Conservation (phyloP, 1,140 invertebrate genomes). For the Drosophila ogumai region DNA sequence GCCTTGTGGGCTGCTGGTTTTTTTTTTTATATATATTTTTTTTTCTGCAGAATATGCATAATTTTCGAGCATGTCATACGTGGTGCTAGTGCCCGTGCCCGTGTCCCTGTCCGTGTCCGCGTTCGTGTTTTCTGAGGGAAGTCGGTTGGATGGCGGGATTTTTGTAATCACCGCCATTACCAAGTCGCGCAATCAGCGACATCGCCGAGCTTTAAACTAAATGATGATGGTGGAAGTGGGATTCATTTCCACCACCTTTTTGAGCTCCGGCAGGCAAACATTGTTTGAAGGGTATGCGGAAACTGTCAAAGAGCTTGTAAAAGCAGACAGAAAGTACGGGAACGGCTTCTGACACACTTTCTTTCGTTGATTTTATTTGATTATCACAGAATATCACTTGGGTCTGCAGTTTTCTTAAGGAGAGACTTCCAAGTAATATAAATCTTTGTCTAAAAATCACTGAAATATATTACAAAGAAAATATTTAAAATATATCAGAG, state of each 20-base stretch:
- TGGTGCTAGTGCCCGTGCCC: slow-evolving; percentile 44
- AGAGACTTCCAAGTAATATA: neutral
- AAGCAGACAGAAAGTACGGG: neutral
- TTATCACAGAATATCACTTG: slow-evolving; percentile 12
- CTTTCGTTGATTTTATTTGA: slow-evolving; percentile 18
- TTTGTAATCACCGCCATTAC: slow-evolving; percentile 81
- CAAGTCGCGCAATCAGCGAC: slow-evolving; percentile 78
- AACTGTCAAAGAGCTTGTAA: slow-evolving; percentile 28
- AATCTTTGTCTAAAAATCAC: neutral
- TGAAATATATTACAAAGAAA: neutral
- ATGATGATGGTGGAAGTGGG: slow-evolving; percentile 43
- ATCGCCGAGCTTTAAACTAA: slow-evolving; percentile 63
- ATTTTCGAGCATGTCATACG: slow-evolving; percentile 78
- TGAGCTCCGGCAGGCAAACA: slow-evolving; percentile 24
- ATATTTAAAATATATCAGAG: neutral
- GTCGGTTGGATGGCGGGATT: slow-evolving; percentile 33
- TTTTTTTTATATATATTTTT: slow-evolving; percentile 30
- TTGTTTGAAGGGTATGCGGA: slow-evolving; percentile 37
- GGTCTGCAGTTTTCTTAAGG: neutral
- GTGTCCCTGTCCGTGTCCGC: slow-evolving; percentile 21
- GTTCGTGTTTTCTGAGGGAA: slow-evolving; percentile 24
- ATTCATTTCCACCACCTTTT: slow-evolving; percentile 29
- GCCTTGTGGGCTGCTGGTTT: slow-evolving; percentile 21
- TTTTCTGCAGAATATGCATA: slow-evolving; percentile 79
- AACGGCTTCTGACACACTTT: slow-evolving; percentile 21